A percentile compares a stretch with the other conserved stretches of the same genome.
These are phyloP conservation scores for Sceloporus undulatus DNA, from an alignment of 2,113 vertebrate genomes.

Conservation along the genomic window DNA sequence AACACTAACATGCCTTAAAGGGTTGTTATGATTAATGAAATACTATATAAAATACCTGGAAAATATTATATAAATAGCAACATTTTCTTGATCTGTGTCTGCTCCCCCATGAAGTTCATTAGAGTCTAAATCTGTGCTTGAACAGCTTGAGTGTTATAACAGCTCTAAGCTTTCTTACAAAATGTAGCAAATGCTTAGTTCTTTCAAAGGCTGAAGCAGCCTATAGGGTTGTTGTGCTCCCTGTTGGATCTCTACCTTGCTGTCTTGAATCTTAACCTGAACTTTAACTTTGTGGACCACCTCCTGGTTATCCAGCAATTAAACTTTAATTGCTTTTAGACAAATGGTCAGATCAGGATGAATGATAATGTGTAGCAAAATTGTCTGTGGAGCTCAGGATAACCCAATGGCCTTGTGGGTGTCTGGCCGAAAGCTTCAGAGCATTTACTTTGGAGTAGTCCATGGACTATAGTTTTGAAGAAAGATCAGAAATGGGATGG, in stretches of 20 bases:
- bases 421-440: slow-evolving; percentile 52
- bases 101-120: not conserved
- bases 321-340: slow-evolving; percentile 81
- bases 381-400: slow-evolving; percentile 46
- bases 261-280: not conserved
- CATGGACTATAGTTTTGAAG: not conserved
- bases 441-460: not conserved
- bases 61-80: no score
- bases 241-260: not conserved
- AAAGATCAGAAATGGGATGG: not conserved
- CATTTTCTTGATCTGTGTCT: not conserved
- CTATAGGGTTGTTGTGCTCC: not conserved
- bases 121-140: not conserved
- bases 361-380: slow-evolving; percentile 73
- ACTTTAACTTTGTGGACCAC: not conserved
- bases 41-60: no score
- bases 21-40: no score
- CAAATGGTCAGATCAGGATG: slow-evolving; percentile 78
- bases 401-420: not conserved
- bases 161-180: not conserved
- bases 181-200: not conserved
- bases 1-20: not conserved
- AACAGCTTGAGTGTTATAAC: not conserved
- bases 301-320: slow-evolving; percentile 74
- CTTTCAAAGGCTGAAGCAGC: not conserved